phyloP scores from a whole-genome alignment of 2,113 vertebrate genomes.

The Gallinago media region DNA sequence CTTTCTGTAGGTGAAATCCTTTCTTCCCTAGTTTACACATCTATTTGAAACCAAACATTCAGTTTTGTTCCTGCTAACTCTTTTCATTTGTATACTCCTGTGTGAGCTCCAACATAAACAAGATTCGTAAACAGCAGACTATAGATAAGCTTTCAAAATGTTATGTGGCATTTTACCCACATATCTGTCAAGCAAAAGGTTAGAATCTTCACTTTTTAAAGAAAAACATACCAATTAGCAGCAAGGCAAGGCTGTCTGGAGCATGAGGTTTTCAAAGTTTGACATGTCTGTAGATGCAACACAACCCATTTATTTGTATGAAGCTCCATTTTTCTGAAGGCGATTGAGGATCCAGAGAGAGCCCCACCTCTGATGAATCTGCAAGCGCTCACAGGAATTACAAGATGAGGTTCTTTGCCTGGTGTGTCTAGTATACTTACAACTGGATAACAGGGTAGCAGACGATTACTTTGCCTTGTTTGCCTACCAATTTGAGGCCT shows the following conservation, averaged over 20 bases:
- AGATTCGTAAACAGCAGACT: constrained; percentile 69
- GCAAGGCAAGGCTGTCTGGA: constrained; percentile 47
- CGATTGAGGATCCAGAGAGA: not conserved
- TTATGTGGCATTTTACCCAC: constrained; percentile 77
- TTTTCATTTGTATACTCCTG: constrained; percentile 63
- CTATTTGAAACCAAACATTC: constrained; percentile 35
- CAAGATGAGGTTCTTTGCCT: not conserved
- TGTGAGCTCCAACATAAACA: constrained; percentile 67
- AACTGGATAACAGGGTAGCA: fast-evolving
- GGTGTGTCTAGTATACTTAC: not conserved
- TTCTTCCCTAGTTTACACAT: not conserved
- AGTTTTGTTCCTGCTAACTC: constrained; percentile 56
- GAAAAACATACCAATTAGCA: constrained; percentile 79
- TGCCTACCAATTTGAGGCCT: not conserved
- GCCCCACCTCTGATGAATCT: not conserved
- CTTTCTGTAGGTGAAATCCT: constrained; percentile 13
- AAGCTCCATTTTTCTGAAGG: not conserved
- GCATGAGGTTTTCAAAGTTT: constrained; percentile 49
- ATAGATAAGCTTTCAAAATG: constrained; percentile 79
- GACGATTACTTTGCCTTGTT: not conserved
- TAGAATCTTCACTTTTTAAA: constrained; percentile 79
- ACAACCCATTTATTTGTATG: not conserved
- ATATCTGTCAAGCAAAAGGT: constrained; percentile 81
- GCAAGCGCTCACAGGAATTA: not conserved
- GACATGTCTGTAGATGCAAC: constrained; percentile 15